phyloP scores from a whole-genome alignment of 2,113 vertebrate species.

The Pseudopodoces humilis region DNA sequence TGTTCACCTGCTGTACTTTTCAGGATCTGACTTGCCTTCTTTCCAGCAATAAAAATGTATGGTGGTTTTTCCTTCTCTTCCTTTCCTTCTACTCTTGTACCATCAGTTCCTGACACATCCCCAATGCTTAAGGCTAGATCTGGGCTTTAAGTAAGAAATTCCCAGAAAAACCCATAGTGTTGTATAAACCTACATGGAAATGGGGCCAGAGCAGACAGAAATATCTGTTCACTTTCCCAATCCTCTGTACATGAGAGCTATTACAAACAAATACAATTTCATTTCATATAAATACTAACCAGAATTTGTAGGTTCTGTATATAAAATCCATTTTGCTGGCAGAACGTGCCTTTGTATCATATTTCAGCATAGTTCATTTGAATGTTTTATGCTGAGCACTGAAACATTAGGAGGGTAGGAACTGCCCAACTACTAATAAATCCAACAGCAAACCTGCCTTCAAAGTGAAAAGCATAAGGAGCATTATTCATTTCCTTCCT shows the following conservation, averaged over 20 bases:
- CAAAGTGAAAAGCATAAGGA: neutral
- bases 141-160: neutral
- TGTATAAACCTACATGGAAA: neutral
- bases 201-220: neutral
- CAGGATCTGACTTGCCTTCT: neutral
- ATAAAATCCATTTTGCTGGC: neutral
- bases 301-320: neutral
- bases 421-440: neutral
- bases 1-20: neutral
- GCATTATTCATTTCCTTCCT: neutral
- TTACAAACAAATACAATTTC: neutral
- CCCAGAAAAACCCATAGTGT: neutral
- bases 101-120: neutral
- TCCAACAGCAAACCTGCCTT: neutral
- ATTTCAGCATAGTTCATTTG: neutral
- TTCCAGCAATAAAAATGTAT: neutral
- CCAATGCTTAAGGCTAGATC: neutral
- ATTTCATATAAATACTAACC: neutral
- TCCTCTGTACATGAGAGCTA: neutral
- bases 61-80: neutral
- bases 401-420: neutral
- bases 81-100: neutral
- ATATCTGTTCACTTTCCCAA: neutral
- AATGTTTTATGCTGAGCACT: neutral
- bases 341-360: neutral